A percentile compares a stretch with the other conserved stretches of the same genome.
phyloP scores from a whole-genome alignment of 1,140 invertebrate species.

The Dufourea novaeangliae region DNA sequence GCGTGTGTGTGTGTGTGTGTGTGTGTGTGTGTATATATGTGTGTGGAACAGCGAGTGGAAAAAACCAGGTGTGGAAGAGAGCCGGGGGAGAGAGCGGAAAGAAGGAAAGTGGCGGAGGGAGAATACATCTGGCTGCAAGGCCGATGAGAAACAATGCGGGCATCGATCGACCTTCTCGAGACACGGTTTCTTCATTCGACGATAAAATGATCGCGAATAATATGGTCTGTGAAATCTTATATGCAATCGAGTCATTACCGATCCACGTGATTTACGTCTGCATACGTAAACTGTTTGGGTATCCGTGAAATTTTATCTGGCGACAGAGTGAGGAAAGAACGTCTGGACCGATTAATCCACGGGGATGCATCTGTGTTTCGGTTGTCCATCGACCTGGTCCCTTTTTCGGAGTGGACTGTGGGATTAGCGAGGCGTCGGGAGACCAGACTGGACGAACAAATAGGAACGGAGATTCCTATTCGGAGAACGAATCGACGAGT shows the following conservation, averaged over 20 bases:
- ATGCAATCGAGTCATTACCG: background rate
- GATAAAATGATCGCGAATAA: background rate
- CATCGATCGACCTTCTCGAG: conserved; percentile 61
- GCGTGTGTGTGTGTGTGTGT: too few relatives aligned
- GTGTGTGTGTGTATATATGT: too few relatives aligned
- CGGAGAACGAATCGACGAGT: conserved; percentile 42
- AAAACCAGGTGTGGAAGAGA: conserved; percentile 7
- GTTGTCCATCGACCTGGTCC: conserved; percentile 9
- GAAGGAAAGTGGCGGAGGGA: background rate
- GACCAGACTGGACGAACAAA: conserved; percentile 33
- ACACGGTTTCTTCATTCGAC: background rate
- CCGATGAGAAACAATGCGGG: conserved; percentile 65
- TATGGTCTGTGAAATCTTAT: conserved; percentile 14
- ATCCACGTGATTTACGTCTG: background rate
- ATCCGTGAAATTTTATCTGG: background rate
- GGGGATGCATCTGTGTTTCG: background rate
- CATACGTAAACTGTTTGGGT: background rate
- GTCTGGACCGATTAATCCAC: conserved; percentile 25
- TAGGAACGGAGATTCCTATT: conserved; percentile 34
- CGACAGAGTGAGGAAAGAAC: background rate
- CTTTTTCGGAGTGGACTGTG: conserved; percentile 14
- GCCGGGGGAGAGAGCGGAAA: conserved; percentile 4
- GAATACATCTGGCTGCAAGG: conserved; percentile 17
- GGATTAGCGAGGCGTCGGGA: conserved; percentile 42
- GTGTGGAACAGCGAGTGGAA: conserved; percentile 1